Base-by-base conservation (phyloP, 2,797 vertebrate species). In the Takifugu ocellatus region DNA sequence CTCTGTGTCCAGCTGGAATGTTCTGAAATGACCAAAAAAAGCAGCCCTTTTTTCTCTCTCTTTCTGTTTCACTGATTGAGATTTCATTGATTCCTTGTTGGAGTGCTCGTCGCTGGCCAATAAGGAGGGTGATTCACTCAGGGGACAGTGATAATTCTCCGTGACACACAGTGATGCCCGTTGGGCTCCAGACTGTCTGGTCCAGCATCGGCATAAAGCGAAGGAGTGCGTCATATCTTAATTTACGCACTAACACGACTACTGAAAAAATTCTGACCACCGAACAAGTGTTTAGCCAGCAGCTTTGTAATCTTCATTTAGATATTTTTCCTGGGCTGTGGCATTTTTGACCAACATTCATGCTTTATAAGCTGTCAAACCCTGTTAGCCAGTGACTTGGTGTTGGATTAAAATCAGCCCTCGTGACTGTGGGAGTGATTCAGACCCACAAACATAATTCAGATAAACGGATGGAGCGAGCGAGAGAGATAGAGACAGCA, bases 81-180 rank as follows among this genome's bases (percentile, higher is more conserved):
- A 78, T 70, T 64, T 75, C 78, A 89, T 91, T 87, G 90, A 91
- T 91, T 88, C 85, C 61, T 80, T 79, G 86, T 84, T 85, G 69
- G 69, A 85, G 82, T 74, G 72, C 71, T 86, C 75, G 83, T 82
- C 77, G 78, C 82, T 61, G 74, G 64, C 78, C 78, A 84, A 84
- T 88, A 70, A 87, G 80, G 66, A 78, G 68, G 79, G 75, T 77
- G 82, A 80, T 85, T 86, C 79, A 77, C 78, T 88, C 82, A 86
- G 64, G 61, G 73, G 66, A 74, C 74, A 64, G 85, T 74, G 77
- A 82, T 87, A 71, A 91, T 89, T 87, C 86, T 83, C 59, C 6
- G 75, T 78, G 84, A 85, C 83, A 84, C 67, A 59, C 72, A 72
- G 75, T 72, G 75, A 81, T 57, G 66, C 79, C 80, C 71, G 1